Conservation (phyloP, 2,113 vertebrate genomes). For the Entelurus aequoreus region DNA sequence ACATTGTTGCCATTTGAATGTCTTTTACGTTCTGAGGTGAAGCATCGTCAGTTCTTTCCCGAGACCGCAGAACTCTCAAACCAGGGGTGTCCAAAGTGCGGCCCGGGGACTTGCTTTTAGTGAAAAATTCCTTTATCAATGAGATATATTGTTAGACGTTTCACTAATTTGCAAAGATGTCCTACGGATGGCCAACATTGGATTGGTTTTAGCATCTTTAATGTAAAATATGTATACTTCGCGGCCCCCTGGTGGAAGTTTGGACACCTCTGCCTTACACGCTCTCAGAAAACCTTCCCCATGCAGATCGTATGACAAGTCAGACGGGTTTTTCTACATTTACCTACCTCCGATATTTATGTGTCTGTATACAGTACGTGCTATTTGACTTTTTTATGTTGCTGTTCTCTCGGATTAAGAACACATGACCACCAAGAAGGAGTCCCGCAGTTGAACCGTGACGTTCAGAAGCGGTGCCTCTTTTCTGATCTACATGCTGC, state of each 20-base stretch:
- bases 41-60: constrained; percentile 35
- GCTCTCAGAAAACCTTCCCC: constrained; percentile 51
- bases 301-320: constrained; percentile 55
- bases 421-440: constrained; percentile 53
- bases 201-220: too few species aligned
- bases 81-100: too few species aligned
- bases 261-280: constrained; percentile 8
- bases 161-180: too few species aligned
- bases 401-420: constrained; percentile 48
- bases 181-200: too few species aligned
- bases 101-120: too few species aligned
- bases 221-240: too few species aligned
- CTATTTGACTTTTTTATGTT: constrained; percentile 34
- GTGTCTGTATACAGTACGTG: constrained; percentile 33
- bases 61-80: constrained; percentile 48
- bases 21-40: constrained; percentile 24
- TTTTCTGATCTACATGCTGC: constrained; percentile 60
- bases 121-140: too few species aligned
- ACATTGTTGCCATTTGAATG: constrained; percentile 27
- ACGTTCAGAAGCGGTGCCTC: constrained; percentile 15
- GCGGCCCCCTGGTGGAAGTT: too few species aligned
- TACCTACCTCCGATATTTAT: constrained; percentile 69
- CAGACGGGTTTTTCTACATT: constrained; percentile 68
- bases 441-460: constrained; percentile 9
- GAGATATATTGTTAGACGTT: too few species aligned